These are phyloP conservation scores for Typhlichthys eigenmanni DNA, from an alignment of 2,797 vertebrate species.

Conservation along the genomic window DNA sequence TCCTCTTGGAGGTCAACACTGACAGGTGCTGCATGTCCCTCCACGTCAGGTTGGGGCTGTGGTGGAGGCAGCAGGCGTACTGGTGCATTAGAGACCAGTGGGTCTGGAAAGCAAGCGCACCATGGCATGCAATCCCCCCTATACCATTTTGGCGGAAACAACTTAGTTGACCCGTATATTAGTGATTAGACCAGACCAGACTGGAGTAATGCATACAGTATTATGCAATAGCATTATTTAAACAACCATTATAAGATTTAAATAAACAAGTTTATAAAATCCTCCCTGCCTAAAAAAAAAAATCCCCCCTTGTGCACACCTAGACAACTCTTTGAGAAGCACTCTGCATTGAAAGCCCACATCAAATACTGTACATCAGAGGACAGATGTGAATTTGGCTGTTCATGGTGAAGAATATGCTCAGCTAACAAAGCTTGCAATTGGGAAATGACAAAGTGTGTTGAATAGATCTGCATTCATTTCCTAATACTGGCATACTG, in stretches of 20 bases:
- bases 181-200: too few species aligned
- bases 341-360: background rate
- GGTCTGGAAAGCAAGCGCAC: too few species aligned
- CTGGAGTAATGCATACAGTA: too few species aligned
- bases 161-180: too few species aligned
- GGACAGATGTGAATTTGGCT: background rate
- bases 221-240: too few species aligned
- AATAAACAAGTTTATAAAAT: too few species aligned
- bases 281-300: too few species aligned
- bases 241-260: too few species aligned
- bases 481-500: background rate
- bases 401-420: background rate
- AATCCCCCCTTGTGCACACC: too few species aligned
- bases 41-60: conserved; percentile 91
- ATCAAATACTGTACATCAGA: background rate
- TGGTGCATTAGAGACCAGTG: too few species aligned
- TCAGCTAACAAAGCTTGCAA: background rate
- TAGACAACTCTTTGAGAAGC: background rate
- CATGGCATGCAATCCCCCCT: too few species aligned
- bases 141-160: too few species aligned
- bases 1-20: conserved; percentile 97
- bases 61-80: background rate
- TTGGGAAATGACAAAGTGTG: background rate
- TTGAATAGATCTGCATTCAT: background rate
- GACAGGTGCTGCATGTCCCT: conserved; percentile 97